Evolutionary conservation across 2,888 invertebrate species (phyloP).

Genomic region (Phrixothrix hirtus): DNA sequence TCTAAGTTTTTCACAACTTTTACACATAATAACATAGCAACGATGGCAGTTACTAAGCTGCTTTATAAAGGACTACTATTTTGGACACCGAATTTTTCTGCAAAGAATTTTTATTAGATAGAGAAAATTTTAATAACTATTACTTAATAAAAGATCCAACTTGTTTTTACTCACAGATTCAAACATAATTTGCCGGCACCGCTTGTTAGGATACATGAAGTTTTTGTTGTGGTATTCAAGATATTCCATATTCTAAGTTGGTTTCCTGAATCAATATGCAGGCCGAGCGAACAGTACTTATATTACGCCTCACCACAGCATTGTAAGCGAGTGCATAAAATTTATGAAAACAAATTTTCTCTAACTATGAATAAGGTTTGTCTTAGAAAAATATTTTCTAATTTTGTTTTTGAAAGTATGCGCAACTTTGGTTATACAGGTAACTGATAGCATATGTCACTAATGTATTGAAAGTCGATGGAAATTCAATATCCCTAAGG

Average conservation of each 20-base stretch:
- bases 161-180: neutral
- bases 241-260: slow-evolving; percentile 35
- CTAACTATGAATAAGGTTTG: slow-evolving; percentile 38
- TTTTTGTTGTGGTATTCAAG: slow-evolving; percentile 34
- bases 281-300: slow-evolving; percentile 37
- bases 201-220: slow-evolving; percentile 28
- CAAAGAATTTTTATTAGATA: neutral
- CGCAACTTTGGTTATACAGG: slow-evolving; percentile 34
- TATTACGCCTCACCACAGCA: slow-evolving; percentile 39
- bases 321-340: slow-evolving; percentile 45
- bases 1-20: slow-evolving; percentile 10
- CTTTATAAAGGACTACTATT: neutral
- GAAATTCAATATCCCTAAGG: neutral
- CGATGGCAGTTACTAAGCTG: neutral
- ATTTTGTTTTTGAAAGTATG: slow-evolving; percentile 3
- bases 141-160: too few relatives aligned
- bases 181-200: slow-evolving; percentile 10
- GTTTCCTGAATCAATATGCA: slow-evolving; percentile 40
- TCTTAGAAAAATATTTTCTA: slow-evolving; percentile 37
- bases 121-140: too few relatives aligned
- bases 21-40: slow-evolving; percentile 16
- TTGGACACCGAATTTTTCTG: neutral
- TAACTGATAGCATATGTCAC: slow-evolving; percentile 22
- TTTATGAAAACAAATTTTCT: slow-evolving; percentile 47
- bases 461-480: slow-evolving; percentile 14